Evolutionary conservation across 2,888 invertebrate genomes (phyloP), one percentile per base, ranked within the genome.

Genomic region (Branchipolynoe longqiensis): DNA sequence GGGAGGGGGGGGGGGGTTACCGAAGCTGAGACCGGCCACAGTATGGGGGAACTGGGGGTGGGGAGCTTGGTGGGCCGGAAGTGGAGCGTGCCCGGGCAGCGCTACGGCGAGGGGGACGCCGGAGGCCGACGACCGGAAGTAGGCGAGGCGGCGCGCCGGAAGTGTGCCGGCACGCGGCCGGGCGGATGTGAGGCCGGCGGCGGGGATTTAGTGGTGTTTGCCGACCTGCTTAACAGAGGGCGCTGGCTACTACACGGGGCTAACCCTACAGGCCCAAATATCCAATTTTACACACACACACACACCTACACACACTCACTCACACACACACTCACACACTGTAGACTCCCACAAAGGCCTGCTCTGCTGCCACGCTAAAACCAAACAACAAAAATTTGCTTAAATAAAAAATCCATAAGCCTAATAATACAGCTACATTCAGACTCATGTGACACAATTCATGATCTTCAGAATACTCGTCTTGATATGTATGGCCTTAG

Each of bases 1-100:
- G n/a, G n/a, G n/a, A n/a, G n/a, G n/a, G n/a, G n/a, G n/a, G n/a
- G n/a, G n/a, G 25, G 62, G 3, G 14, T 12, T 58, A 14, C 62
- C 36, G 40, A 33, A 22, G 73, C 38, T 1, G 73, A 33, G 73
- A 33, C 40, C 73, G 73, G 22, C 73, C 62, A 28, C 31, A 25
- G n/a, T n/a, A n/a, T n/a, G n/a, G n/a, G n/a, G n/a, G n/a, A n/a
- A n/a, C n/a, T n/a, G n/a, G n/a, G n/a, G 31, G 73, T 25, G 22
- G 38, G 22, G 14, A 36, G 73, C 41, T 73, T n/a, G 73, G 48
- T 48, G 78, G 78, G 78, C 41, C 78, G 78, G 78, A 78, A 78
- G 78, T 78, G 40, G 78, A 78, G 78, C 78, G 78, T 78, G 78
- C 78, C 31, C 78, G 48, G 78, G 2, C 69, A 69, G 36, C 69